Percentiles rank a stretch among this genome's conserved stretches.
These are phyloP conservation scores for Chorisops tibialis DNA, from an alignment of 2,888 invertebrate genomes.

Conservation along the genomic window DNA sequence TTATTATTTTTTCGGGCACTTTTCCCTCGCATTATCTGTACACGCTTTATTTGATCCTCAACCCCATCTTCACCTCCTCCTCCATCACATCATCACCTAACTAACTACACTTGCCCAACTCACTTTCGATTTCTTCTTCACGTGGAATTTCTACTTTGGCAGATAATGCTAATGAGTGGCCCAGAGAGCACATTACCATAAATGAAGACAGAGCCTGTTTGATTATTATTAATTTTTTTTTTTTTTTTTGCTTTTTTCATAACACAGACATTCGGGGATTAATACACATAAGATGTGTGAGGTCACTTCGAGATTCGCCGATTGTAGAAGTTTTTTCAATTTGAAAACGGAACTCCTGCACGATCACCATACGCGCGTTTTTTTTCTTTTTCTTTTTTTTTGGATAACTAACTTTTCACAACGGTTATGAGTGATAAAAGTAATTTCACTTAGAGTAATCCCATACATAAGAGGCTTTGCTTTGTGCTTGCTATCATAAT, in stretches of 20 bases:
- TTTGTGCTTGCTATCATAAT: neutral
- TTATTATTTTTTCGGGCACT: too few species aligned
- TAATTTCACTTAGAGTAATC: too few species aligned
- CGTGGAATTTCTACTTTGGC: constrained; percentile 6
- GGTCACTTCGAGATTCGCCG: constrained; percentile 6
- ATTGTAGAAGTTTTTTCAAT: constrained; percentile 6
- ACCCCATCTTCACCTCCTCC: too few species aligned
- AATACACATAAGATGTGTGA: neutral
- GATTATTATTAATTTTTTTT: constrained; percentile 14
- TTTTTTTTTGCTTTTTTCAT: constrained; percentile 14
- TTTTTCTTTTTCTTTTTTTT: too few species aligned
- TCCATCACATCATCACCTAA: too few species aligned
- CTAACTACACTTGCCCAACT: neutral
- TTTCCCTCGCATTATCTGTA: too few species aligned
- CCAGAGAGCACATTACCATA: constrained; percentile 10
- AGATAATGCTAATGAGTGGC: constrained; percentile 13
- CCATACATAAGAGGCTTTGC: neutral
- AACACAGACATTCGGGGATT: neutral
- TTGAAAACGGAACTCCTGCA: constrained; percentile 21
- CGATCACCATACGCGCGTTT: neutral
- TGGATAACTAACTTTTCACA: too few species aligned
- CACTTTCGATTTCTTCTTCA: constrained; percentile 20
- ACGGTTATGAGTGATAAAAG: too few species aligned
- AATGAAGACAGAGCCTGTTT: constrained; percentile 25
- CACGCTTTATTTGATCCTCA: too few species aligned